Conservation (phyloP, 2,888 invertebrate species). For the Helleia helle region DNA sequence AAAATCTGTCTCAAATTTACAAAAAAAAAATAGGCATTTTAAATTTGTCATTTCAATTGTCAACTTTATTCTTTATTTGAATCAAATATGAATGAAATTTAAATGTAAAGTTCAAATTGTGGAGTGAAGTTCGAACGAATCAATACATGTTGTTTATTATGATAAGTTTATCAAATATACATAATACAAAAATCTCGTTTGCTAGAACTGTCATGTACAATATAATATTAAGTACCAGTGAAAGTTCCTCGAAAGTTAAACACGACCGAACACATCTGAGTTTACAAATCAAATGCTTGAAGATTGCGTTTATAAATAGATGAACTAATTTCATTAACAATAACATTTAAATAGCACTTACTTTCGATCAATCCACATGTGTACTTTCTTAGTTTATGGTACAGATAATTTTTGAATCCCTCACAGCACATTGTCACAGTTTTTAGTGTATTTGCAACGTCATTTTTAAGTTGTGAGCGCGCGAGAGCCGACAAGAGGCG, state of each 20-base stretch:
- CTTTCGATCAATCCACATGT: conserved; percentile 68
- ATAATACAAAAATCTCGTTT: conserved; percentile 1
- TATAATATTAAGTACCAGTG: too few species aligned
- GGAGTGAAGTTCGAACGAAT: neutral
- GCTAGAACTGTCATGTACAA: too few species aligned
- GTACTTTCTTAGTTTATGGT: conserved; percentile 64
- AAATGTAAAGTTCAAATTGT: too few species aligned
- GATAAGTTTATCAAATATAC: neutral
- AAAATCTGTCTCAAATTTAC: too few species aligned
- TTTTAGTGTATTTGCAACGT: conserved; percentile 20
- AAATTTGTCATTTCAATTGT: too few species aligned
- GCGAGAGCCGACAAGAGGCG: conserved; percentile 26
- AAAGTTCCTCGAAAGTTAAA: too few species aligned
- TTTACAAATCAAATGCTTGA: too few species aligned
- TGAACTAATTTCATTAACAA: conserved; percentile 16
- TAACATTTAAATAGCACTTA: conserved; percentile 29
- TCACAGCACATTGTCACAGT: conserved; percentile 52
- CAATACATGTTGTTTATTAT: too few species aligned
- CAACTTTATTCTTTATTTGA: too few species aligned
- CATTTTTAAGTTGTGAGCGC: conserved; percentile 49
- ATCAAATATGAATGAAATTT: neutral
- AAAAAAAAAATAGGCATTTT: too few species aligned
- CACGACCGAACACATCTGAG: too few species aligned
- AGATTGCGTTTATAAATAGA: conserved; percentile 24
- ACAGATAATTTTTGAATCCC: conserved; percentile 57